A percentile compares a stretch with the other conserved stretches of the same genome.
phyloP scores from a whole-genome alignment of 2,888 invertebrate genomes.

The Pheosia tremula region DNA sequence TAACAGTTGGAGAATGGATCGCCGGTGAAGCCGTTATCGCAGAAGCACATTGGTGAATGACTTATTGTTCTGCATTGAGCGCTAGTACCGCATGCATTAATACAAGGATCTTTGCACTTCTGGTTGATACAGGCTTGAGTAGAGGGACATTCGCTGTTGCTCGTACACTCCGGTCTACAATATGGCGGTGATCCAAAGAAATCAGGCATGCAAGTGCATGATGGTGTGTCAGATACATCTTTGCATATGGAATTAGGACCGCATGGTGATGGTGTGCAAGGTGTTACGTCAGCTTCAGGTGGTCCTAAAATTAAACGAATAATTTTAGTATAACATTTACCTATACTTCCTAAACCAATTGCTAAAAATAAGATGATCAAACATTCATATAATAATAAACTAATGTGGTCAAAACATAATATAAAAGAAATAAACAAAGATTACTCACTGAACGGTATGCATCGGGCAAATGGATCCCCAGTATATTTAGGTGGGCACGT shows the following conservation, averaged over 20 bases:
- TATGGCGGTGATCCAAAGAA: conserved; percentile 90
- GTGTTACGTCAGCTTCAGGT: conserved; percentile 80
- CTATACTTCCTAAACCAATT: neutral
- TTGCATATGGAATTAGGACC: conserved; percentile 87
- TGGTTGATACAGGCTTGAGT: conserved; percentile 87
- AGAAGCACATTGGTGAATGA: conserved; percentile 90
- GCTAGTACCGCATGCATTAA: conserved; percentile 88
- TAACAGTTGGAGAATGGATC: conserved; percentile 88
- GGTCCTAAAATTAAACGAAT: conserved; percentile 63
- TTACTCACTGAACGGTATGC: conserved; percentile 75
- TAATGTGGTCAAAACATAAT: neutral
- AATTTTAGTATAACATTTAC: neutral
- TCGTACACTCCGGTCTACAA: conserved; percentile 89
- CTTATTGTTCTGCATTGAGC: conserved; percentile 89
- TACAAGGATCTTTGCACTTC: conserved; percentile 88
- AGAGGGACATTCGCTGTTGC: conserved; percentile 88
- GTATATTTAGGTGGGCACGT: conserved; percentile 87
- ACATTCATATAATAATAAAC: too few species aligned
- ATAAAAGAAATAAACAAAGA: neutral
- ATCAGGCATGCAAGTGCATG: conserved; percentile 87
- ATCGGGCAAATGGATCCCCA: conserved; percentile 91
- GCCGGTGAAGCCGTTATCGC: conserved; percentile 86
- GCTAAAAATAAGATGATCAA: too few species aligned
- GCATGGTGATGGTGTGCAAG: conserved; percentile 89
- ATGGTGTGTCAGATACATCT: conserved; percentile 83